Conservation (phyloP, 2,113 vertebrate species). For the Passerina amoena region DNA sequence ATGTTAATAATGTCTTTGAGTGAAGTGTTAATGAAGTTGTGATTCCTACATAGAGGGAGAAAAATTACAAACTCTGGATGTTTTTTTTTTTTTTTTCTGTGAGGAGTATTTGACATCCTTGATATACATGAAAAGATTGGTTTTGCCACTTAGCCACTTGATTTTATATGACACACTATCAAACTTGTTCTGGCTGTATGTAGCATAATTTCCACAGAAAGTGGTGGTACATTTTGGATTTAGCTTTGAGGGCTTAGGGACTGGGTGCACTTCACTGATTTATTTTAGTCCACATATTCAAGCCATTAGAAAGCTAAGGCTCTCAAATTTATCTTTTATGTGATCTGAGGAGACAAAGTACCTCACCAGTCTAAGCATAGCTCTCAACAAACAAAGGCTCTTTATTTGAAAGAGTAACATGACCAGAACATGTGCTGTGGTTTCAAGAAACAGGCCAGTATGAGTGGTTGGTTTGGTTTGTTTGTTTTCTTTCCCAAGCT, state of each 20-base stretch:
- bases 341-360: not conserved
- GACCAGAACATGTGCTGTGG: not conserved
- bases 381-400: not conserved
- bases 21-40: not conserved
- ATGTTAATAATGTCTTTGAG: not conserved
- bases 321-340: not conserved
- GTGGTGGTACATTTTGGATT: not conserved
- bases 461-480: not conserved
- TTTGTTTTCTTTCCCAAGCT: not conserved
- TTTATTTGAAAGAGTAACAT: not conserved
- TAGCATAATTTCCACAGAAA: not conserved
- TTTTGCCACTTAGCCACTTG: not conserved
- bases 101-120: not conserved
- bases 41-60: not conserved
- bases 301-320: not conserved
- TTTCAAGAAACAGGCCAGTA: not conserved
- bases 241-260: not conserved
- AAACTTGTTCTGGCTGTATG: not conserved
- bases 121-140: not conserved
- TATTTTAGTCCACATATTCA: not conserved
- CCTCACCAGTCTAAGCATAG: not conserved
- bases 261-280: not conserved
- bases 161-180: not conserved
- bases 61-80: not conserved
- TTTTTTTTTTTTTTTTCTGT: not conserved